These are phyloP conservation scores for Entomobrya proxima DNA, from an alignment of 2,888 invertebrate species.

Conservation along the genomic window DNA sequence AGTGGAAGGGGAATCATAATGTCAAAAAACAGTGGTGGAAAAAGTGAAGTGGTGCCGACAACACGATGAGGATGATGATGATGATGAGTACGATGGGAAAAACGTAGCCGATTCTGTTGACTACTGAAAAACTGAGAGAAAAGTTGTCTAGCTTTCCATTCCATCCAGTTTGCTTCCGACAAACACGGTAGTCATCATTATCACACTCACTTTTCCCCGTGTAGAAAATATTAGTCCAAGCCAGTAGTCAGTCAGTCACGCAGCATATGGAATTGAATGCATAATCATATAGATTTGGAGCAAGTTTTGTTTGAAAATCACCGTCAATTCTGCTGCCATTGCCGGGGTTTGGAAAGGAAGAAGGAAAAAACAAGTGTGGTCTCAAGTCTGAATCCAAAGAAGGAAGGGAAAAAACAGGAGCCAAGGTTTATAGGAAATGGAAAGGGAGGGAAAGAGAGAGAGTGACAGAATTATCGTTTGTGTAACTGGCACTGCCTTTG, in stretches of 20 bases:
- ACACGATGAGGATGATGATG: background rate
- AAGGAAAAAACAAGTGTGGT: constrained; percentile 13
- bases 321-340: constrained; percentile 52
- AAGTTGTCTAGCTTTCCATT: background rate
- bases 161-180: background rate
- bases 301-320: constrained; percentile 66
- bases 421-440: background rate
- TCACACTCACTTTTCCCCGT: background rate
- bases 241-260: constrained; percentile 67
- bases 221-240: constrained; percentile 46
- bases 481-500: constrained; percentile 52
- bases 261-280: constrained; percentile 72
- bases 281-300: constrained; percentile 71
- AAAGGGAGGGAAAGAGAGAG: constrained; percentile 27
- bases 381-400: background rate
- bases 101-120: background rate
- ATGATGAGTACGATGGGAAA: background rate
- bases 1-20: constrained; percentile 54
- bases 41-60: constrained; percentile 5
- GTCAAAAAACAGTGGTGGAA: constrained; percentile 44
- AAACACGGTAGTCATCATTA: constrained; percentile 10
- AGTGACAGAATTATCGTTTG: constrained; percentile 59
- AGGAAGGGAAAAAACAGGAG: background rate
- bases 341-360: constrained; percentile 1
- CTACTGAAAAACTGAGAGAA: background rate